phyloP scores from a whole-genome alignment of 2,888 invertebrate genomes.

The Bombyx huttoni region DNA sequence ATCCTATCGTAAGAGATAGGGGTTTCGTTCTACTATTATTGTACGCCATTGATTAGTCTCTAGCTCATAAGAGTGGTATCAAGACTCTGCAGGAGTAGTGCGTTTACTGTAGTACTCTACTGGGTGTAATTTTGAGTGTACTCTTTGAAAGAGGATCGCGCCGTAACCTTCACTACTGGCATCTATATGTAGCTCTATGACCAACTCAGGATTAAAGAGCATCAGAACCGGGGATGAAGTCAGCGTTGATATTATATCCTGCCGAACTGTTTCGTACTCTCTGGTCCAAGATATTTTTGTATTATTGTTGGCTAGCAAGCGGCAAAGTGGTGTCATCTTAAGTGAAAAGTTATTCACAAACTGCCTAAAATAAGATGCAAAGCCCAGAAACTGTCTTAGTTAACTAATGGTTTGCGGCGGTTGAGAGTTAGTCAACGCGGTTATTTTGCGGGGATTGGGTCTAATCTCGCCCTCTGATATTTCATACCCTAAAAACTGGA shows the following conservation, averaged over 20 bases:
- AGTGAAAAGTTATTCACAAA: conserved; percentile 9
- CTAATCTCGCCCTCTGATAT: conserved; percentile 8
- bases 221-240: conserved; percentile 8
- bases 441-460: conserved; percentile 14
- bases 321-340: conserved; percentile 6
- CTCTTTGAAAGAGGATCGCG: conserved; percentile 9
- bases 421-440: conserved; percentile 6
- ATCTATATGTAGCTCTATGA: conserved; percentile 13
- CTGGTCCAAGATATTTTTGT: conserved; percentile 5
- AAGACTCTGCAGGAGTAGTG: conserved; percentile 8
- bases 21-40: too few relatives aligned
- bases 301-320: background rate
- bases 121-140: background rate
- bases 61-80: conserved; percentile 14
- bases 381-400: conserved; percentile 13
- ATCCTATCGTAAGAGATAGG: too few relatives aligned
- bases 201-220: conserved; percentile 9
- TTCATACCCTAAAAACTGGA: conserved; percentile 13
- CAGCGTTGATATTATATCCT: conserved; percentile 8
- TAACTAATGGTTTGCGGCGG: conserved; percentile 10
- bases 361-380: conserved; percentile 13
- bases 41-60: too few relatives aligned
- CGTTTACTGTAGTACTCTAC: conserved; percentile 10
- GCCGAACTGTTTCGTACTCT: conserved; percentile 7
- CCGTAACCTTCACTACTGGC: conserved; percentile 14